These are phyloP conservation scores for Danio kyathit DNA, from an alignment of 2,797 vertebrate species.

Conservation along the genomic window DNA sequence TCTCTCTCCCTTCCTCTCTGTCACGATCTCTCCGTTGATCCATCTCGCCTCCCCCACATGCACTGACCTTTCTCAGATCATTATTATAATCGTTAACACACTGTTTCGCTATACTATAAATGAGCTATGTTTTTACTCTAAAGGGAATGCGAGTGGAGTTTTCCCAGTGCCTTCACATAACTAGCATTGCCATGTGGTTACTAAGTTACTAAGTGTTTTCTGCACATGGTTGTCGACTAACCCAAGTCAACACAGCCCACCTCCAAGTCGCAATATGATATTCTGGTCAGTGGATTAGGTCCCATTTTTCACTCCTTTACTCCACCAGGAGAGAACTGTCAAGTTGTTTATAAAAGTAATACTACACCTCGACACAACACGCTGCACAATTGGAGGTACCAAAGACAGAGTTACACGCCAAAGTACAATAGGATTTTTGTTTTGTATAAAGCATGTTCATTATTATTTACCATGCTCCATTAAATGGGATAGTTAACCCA, in stretches of 20 bases:
- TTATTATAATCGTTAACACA: constrained; percentile 30
- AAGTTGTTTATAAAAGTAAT: neutral
- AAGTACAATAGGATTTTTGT: neutral
- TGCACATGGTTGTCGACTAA: neutral
- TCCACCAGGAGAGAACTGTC: neutral
- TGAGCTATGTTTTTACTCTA: neutral
- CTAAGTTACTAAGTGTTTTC: neutral
- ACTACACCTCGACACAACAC: neutral
- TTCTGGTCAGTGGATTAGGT: neutral
- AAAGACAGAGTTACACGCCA: neutral
- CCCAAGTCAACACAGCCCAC: neutral
- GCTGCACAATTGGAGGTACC: neutral
- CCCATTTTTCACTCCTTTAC: neutral
- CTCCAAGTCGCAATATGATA: neutral
- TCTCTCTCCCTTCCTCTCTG: constrained; percentile 7
- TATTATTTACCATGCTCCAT: neutral
- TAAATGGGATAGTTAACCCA: no score
- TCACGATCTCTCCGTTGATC: constrained; percentile 33
- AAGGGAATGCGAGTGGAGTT: neutral
- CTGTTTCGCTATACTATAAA: constrained; percentile 4
- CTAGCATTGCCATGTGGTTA: constrained; percentile 2
- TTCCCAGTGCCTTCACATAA: neutral
- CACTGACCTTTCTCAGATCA: constrained; percentile 40
- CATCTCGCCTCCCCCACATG: neutral
- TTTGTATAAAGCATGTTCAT: no score